These are phyloP conservation scores for Ptyas mucosa DNA, from an alignment of 2,113 vertebrate genomes.

Conservation along the genomic window DNA sequence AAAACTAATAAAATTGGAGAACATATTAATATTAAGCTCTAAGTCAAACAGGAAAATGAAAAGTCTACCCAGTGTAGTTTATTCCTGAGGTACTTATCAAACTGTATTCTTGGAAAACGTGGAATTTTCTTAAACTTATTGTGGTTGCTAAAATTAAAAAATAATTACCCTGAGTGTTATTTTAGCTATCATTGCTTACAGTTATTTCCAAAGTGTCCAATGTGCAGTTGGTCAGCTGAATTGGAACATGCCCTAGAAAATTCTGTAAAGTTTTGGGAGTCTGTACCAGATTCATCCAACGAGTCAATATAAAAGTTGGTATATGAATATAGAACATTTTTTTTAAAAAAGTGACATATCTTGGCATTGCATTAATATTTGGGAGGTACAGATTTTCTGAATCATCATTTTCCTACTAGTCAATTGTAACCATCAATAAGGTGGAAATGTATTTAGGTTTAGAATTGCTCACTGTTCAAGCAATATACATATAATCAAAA, in stretches of 20 bases:
- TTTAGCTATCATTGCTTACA: neutral
- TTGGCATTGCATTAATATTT: neutral
- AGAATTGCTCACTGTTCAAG: neutral
- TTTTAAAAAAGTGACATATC: neutral
- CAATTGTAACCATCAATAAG: neutral
- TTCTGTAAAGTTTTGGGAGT: neutral
- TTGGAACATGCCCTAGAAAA: neutral
- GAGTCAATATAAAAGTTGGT: neutral
- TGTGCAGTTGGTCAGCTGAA: neutral
- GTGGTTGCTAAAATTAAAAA: neutral
- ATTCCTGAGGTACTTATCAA: neutral
- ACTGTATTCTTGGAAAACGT: neutral
- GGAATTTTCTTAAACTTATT: neutral
- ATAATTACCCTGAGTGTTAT: neutral
- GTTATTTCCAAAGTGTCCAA: neutral
- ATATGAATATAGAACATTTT: too few relatives aligned
- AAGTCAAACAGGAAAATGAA: neutral
- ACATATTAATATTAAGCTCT: neutral
- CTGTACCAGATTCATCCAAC: neutral
- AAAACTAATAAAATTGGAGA: neutral
- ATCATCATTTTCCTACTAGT: neutral
- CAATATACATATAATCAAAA: neutral
- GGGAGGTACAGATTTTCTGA: neutral
- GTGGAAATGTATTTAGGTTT: neutral
- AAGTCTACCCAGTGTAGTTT: too few relatives aligned